Conservation (phyloP, 1,140 invertebrate species). For the Papilio aristodemus region DNA sequence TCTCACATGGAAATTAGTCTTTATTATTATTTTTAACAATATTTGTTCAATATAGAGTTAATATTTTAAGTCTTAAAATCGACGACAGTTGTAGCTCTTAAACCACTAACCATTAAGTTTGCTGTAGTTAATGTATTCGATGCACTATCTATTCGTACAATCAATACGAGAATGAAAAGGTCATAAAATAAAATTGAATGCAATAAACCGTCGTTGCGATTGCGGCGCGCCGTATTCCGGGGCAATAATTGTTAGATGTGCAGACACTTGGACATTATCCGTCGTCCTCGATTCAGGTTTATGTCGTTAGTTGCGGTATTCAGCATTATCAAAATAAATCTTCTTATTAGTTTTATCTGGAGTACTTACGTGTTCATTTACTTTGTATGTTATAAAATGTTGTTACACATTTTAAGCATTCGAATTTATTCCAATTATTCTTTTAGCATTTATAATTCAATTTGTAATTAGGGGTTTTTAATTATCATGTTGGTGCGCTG, state of each 20-base stretch:
- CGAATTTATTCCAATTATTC: no score
- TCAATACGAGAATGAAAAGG: conserved; percentile 50
- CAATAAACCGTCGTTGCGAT: conserved; percentile 55
- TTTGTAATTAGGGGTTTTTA: no score
- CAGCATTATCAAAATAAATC: conserved; percentile 42
- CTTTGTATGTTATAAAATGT: not conserved
- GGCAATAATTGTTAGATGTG: conserved; percentile 34
- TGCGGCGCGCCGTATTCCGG: conserved; percentile 47
- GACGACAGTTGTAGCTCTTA: no score
- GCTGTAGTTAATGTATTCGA: conserved; percentile 48
- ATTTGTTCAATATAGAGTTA: no score
- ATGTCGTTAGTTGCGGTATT: conserved; percentile 48
- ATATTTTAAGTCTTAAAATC: no score
- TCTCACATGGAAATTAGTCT: no score
- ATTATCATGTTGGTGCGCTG: no score
- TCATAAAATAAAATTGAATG: conserved; percentile 65
- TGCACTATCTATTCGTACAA: conserved; percentile 44
- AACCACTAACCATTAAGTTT: not conserved
- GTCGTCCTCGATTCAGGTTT: conserved; percentile 44
- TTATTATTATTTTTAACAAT: no score
- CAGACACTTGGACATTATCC: conserved; percentile 45
- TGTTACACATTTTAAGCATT: no score
- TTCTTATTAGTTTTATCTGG: conserved; percentile 2
- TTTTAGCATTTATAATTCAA: no score
- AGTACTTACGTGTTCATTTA: conserved; percentile 8